Percentiles rank a stretch among this genome's conserved stretches.
Evolutionary conservation across 2,888 invertebrate species (phyloP).

Genomic region (Bembecia ichneumoniformis): DNA sequence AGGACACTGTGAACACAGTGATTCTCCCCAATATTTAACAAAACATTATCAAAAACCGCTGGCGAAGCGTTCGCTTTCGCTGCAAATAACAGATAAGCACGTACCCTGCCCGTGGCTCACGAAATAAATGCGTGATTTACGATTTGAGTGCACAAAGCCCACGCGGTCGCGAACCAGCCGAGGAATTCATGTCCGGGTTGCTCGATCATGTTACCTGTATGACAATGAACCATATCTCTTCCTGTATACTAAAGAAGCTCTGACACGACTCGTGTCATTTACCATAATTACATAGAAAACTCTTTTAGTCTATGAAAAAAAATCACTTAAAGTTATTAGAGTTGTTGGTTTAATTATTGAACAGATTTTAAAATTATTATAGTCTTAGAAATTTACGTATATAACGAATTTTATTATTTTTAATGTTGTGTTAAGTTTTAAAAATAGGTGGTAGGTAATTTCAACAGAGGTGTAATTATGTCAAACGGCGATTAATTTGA

Average conservation of each 20-base stretch:
- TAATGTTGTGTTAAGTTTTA: no score
- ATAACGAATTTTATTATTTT: no score
- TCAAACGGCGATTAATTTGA: no score
- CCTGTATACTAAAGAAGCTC: not conserved
- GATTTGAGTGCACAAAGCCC: conserved; percentile 41
- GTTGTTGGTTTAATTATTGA: no score
- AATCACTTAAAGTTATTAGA: no score
- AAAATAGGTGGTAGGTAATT: no score
- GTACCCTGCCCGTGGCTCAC: conserved; percentile 48
- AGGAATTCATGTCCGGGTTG: conserved; percentile 29
- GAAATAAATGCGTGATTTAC: conserved; percentile 68
- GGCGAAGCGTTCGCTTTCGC: conserved; percentile 32
- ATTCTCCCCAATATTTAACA: conserved; percentile 52
- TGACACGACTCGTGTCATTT: not conserved
- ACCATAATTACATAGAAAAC: no score
- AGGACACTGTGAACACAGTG: no score
- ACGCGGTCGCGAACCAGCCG: conserved; percentile 16
- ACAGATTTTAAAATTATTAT: no score
- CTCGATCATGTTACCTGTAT: not conserved
- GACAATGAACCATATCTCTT: not conserved
- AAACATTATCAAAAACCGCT: conserved; percentile 45
- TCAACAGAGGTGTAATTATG: no score
- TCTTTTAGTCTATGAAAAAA: no score
- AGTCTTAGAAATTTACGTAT: no score
- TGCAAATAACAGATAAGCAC: conserved; percentile 69